Base-by-base conservation (phyloP, 2,888 invertebrate genomes). In the Polyommatus icarus region DNA sequence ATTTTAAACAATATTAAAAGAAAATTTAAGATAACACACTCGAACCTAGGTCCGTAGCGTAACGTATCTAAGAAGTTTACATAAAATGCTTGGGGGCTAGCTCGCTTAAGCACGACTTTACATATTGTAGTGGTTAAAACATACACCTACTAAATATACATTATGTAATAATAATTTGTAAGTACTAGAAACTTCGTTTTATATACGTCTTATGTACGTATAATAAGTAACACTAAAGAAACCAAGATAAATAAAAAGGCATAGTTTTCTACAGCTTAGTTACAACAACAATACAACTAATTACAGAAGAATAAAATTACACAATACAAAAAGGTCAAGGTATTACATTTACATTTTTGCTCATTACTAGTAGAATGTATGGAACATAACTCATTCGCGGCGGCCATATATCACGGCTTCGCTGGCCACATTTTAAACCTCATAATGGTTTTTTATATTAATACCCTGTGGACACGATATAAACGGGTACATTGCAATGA, bases 381-480 rank as follows among this genome's bases (percentile, higher is more conserved):
- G 72, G 20, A 75, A 54, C 81, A 84, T 89, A 86, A 84, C 84
- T 89, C 85, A 90, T 85, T 84, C 84, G 84, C 79, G 82, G 82
- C 82, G 81, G 81, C 81, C 82, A 87, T 89, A 89, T 87, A 87
- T 88, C 86, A 87, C 82, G 80, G 87, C 88, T 87, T 89, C 88
- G 86, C 85, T 83, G 85, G 86, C 84, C 85, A 85, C 87, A 86
- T 86, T 89, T 90, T 87, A 87, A 89, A 91, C 89, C 84, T 83
- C 83, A 83, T 90, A 90, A 91, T 90, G 87, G 88, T 83, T 87
- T 90, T 89, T 86, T 88, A 88, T 88, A 89, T 89, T 89, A 90
- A 91, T 89, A 87, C 85, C 85, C 83, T 82, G 83, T 87, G 87
- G 84, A 86, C 86, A 85, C 86, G 88, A 87, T 85, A 90, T 90